Evolutionary conservation across 2,888 invertebrate species (phyloP), one percentile per base, ranked within the genome.

Genomic region (Clivina fossor): DNA sequence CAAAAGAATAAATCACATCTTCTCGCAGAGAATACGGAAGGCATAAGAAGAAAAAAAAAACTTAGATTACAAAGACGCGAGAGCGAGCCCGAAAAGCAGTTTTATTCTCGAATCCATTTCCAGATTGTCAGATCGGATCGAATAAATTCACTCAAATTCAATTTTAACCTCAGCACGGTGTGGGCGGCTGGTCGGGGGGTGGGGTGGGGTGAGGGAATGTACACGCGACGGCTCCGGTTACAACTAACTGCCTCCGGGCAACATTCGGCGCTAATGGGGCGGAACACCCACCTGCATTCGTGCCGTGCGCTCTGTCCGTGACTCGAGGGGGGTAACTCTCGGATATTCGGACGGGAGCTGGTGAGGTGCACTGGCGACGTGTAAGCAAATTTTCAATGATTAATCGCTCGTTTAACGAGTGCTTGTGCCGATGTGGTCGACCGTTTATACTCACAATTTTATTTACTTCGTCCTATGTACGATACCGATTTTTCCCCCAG

Each of bases 221-320:
- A 50, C 46, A n/a, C 18, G 13, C 4, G 4, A 9, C 16, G 11
- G 38, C n/a, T 11, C 43, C 11, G 3, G 22, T 20, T 38, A 18
- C 33, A 16, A 33, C 33, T 33, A 33, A 33, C 38, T 38, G 38
- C 15, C n/a, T 8, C 38, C 7, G 16, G 50, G 28, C 19, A 50
- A 41, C 50, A 50, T 50, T 38, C 60, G 62, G 64, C 63, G 66
- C 66, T 68, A 68, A 69, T 69, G 68, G 68, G 63, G 64, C 65
- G 67, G 67, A 68, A 68, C 68, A 66, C 64, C 63, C 66, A 62
- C 44, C 38, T n/a, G n/a, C n/a, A n/a, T n/a, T n/a, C n/a, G n/a
- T n/a, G n/a, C n/a, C n/a, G n/a, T n/a, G n/a, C n/a, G n/a, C n/a
- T n/a, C n/a, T n/a, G n/a, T n/a, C n/a, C n/a, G n/a, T n/a, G n/a